Conservation (phyloP, 2,113 vertebrate species). For the Chloropsis hardwickii region DNA sequence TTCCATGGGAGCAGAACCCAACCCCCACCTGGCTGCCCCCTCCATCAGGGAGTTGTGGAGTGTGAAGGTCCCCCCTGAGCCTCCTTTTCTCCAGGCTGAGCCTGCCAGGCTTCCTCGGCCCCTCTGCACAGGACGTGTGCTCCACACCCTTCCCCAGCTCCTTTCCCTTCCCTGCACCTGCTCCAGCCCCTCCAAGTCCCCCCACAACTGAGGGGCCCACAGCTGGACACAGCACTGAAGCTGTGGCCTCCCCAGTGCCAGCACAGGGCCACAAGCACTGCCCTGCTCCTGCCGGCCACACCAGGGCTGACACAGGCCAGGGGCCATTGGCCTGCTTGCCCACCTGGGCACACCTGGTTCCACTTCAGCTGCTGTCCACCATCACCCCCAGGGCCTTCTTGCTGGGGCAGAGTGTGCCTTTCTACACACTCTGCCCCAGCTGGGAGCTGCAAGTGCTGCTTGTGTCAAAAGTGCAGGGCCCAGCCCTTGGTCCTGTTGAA, state of each 20-base stretch:
- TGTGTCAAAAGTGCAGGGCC: not conserved
- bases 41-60: rapidly evolving
- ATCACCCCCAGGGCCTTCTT: not conserved
- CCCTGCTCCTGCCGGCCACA: not conserved
- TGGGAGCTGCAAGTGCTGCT: not conserved
- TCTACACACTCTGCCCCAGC: not conserved
- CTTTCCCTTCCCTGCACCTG: rapidly evolving
- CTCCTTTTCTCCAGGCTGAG: not conserved
- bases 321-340: not conserved
- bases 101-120: not conserved
- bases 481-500: not conserved
- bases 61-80: not conserved
- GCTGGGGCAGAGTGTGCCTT: not conserved
- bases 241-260: not conserved
- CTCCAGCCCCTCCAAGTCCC: not conserved
- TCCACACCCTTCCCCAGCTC: not conserved
- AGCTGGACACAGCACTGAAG: not conserved
- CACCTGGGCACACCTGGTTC: not conserved
- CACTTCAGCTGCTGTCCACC: not conserved
- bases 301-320: not conserved
- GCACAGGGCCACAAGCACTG: not conserved
- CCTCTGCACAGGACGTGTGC: not conserved
- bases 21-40: no score
- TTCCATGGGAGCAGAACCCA: not conserved
- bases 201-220: rapidly evolving